phyloP scores from a whole-genome alignment of 2,888 invertebrate genomes.

The Anticlea derivata region DNA sequence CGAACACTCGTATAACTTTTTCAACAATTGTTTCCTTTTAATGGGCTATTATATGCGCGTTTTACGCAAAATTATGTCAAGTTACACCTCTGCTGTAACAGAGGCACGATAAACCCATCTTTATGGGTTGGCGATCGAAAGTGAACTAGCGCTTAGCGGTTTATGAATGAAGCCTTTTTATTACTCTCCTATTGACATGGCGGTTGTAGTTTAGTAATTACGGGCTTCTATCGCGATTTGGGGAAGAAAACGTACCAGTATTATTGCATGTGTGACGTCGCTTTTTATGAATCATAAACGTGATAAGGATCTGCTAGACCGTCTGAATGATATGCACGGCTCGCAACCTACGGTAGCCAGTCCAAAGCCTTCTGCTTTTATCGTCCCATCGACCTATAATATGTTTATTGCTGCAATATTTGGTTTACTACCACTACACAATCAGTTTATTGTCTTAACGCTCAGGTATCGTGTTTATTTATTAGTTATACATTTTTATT shows the following conservation, averaged over 20 bases:
- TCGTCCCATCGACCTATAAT: constrained; percentile 78
- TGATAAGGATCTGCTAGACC: constrained; percentile 69
- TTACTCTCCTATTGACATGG: constrained; percentile 77
- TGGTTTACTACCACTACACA: constrained; percentile 80
- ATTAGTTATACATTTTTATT: constrained; percentile 84
- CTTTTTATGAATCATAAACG: constrained; percentile 80
- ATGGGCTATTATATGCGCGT: constrained; percentile 82
- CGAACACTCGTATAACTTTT: constrained; percentile 82
- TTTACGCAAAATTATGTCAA: constrained; percentile 83
- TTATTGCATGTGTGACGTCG: constrained; percentile 74
- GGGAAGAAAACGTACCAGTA: constrained; percentile 59
- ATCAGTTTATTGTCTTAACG: constrained; percentile 80
- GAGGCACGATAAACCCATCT: constrained; percentile 80
- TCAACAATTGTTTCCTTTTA: constrained; percentile 84
- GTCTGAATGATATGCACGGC: constrained; percentile 47
- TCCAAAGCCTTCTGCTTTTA: constrained; percentile 54
- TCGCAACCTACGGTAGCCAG: constrained; percentile 29
- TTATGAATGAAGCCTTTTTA: constrained; percentile 81
- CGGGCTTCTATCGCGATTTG: constrained; percentile 72
- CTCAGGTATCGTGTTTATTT: constrained; percentile 83
- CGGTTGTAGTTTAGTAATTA: constrained; percentile 75
- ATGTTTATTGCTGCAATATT: constrained; percentile 83
- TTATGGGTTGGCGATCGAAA: constrained; percentile 79
- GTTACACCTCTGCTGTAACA: constrained; percentile 80
- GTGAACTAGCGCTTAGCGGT: constrained; percentile 67